Base-by-base conservation (phyloP, 2,888 invertebrate genomes). In the Eristalis pertinax region DNA sequence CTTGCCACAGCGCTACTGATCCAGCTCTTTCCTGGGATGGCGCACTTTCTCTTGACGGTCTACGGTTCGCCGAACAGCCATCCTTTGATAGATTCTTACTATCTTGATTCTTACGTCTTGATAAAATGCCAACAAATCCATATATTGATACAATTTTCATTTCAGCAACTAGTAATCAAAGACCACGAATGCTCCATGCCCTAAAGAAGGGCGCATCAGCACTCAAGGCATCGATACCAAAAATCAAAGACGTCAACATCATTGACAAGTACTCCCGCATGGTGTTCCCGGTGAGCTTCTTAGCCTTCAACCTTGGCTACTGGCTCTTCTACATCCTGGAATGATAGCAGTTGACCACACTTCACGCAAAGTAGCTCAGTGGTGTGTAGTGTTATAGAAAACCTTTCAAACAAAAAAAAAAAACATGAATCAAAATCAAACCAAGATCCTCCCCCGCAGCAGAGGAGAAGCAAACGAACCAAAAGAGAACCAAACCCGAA, bases 211-310 rank as follows among this genome's bases (percentile, higher is more conserved):
- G 98, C 65, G 98, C 98, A 2, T 96, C 96, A n/a, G 97, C 96
- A 41, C 93, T 98, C 90, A 96, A 96, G 91, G 96, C 96, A n/a
- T 97, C 97, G 41, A 96, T 98, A 95, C 98, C 98, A n/a, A 97
- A 96, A 94, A 98, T 99, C 90, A 97, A 98, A 91, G 99, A 99
- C 93, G 99, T 99, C 85, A 99, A 99, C 93, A 96, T 99, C 89
- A 99, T 99, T 91, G 99, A 99, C 94, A 99, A 99, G 91, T 99
- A 99, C 93, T 99, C 99, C 43, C 95, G 99, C 90, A 96, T 99
- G 91, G 95, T 99, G 89, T 99, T 99, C 93, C 99, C 99, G 0
- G 96, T 99, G 88, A 96, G 98, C 90, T 99, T 99, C 93, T 95
- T 99, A 91, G 94, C 98, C 89, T 99, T 99, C 94, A 99, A 99